Evolutionary conservation across 2,888 invertebrate species (phyloP).

Genomic region (Bruchidius siliquastri): DNA sequence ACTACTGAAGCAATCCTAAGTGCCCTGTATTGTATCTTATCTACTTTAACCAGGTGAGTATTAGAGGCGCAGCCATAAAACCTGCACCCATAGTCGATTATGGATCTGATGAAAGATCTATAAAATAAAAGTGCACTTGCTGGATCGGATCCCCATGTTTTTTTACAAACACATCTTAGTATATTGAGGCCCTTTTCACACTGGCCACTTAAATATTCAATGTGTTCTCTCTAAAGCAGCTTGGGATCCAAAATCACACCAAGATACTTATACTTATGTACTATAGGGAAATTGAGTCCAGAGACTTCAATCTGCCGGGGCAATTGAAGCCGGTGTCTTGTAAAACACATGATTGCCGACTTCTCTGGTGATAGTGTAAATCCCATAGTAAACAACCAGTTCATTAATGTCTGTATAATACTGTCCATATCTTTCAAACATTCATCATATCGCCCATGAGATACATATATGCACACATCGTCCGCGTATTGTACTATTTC

Average conservation of each 20-base stretch:
- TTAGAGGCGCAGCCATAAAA: slow-evolving; percentile 4
- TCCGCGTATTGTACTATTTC: slow-evolving; percentile 4
- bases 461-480: neutral
- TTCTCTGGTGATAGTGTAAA: too few species aligned
- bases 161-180: slow-evolving; percentile 2
- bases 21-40: slow-evolving; percentile 1
- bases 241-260: slow-evolving; percentile 5
- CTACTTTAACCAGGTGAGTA: neutral
- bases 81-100: slow-evolving; percentile 3
- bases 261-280: neutral
- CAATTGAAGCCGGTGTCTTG: too few species aligned
- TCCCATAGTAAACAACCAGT: neutral
- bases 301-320: neutral
- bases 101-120: slow-evolving; percentile 2
- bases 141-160: slow-evolving; percentile 3
- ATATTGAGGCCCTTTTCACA: slow-evolving; percentile 7
- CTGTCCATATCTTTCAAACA: neutral
- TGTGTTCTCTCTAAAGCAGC: slow-evolving; percentile 5
- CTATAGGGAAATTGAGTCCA: neutral
- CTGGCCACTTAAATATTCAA: slow-evolving; percentile 1
- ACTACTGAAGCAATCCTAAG: neutral
- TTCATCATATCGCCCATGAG: neutral
- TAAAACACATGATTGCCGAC: too few species aligned
- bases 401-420: neutral
- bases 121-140: slow-evolving; percentile 1